Evolutionary conservation across 1,140 invertebrate species (phyloP).

Genomic region (Drosophila lacertosa): DNA sequence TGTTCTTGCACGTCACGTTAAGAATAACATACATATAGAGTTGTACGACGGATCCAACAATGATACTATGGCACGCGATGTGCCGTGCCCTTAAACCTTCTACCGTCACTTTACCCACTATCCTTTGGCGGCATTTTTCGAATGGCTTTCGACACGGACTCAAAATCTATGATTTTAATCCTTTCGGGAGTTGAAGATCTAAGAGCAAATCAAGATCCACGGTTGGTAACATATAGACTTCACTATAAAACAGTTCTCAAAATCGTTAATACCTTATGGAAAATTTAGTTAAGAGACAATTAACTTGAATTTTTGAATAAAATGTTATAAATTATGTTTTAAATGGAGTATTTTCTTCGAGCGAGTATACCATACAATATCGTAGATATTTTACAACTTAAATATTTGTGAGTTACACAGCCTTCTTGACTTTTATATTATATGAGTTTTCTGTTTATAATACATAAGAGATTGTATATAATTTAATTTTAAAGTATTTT

Average conservation of each 20-base stretch:
- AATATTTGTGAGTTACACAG: slow-evolving; percentile 55
- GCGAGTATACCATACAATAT: too few species aligned
- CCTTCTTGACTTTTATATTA: slow-evolving; percentile 6
- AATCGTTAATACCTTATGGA: too few species aligned
- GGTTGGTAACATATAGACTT: too few species aligned
- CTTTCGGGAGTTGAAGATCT: slow-evolving; percentile 10
- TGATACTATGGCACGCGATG: slow-evolving; percentile 61
- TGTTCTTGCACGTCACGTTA: slow-evolving; percentile 42
- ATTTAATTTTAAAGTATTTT: neutral
- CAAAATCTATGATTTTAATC: slow-evolving; percentile 7
- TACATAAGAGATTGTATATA: neutral
- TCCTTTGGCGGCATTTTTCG: neutral
- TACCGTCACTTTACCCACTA: slow-evolving; percentile 5
- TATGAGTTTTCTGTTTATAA: slow-evolving; percentile 24
- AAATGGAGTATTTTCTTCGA: too few species aligned
- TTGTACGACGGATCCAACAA: slow-evolving; percentile 47
- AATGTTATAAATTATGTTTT: too few species aligned
- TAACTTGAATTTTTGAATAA: too few species aligned
- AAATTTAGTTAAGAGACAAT: too few species aligned
- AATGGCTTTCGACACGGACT: slow-evolving; percentile 36
- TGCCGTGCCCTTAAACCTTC: slow-evolving; percentile 39
- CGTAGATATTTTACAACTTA: neutral
- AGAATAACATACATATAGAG: slow-evolving; percentile 30
- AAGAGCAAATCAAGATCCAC: neutral
- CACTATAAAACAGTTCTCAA: too few species aligned